These are phyloP conservation scores for Numenius arquata DNA, from an alignment of 2,113 vertebrate species.

Conservation along the genomic window DNA sequence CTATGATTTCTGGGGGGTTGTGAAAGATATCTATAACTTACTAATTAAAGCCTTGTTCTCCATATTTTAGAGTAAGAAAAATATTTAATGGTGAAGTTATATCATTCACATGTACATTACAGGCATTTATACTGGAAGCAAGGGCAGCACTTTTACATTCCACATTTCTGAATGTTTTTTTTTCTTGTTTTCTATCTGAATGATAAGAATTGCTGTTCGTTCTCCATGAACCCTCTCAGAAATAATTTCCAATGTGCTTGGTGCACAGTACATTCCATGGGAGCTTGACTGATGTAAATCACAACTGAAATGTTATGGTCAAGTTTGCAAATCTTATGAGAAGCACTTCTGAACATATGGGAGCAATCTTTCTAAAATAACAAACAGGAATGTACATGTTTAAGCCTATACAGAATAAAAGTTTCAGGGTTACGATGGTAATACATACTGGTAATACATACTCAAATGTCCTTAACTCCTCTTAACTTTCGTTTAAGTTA, in stretches of 20 bases:
- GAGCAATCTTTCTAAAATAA: not conserved
- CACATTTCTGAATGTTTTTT: not conserved
- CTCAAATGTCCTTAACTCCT: not conserved
- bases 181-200: conserved; percentile 9
- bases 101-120: not conserved
- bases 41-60: not conserved
- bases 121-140: not conserved
- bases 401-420: not conserved
- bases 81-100: not conserved
- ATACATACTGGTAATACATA: not conserved
- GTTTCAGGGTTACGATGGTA: not conserved
- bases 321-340: not conserved
- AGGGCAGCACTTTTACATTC: not conserved
- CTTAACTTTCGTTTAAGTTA: not conserved
- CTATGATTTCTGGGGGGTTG: not conserved
- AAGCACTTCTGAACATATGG: not conserved
- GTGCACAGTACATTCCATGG: not conserved
- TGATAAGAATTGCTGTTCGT: not conserved
- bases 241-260: not conserved
- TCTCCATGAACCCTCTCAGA: not conserved
- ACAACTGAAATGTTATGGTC: not conserved
- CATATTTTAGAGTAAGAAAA: conserved; percentile 18
- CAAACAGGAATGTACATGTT: not conserved
- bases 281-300: not conserved
- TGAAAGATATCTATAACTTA: not conserved